These are phyloP conservation scores for Euschistus heros DNA, from an alignment of 1,140 invertebrate species.

Conservation along the genomic window DNA sequence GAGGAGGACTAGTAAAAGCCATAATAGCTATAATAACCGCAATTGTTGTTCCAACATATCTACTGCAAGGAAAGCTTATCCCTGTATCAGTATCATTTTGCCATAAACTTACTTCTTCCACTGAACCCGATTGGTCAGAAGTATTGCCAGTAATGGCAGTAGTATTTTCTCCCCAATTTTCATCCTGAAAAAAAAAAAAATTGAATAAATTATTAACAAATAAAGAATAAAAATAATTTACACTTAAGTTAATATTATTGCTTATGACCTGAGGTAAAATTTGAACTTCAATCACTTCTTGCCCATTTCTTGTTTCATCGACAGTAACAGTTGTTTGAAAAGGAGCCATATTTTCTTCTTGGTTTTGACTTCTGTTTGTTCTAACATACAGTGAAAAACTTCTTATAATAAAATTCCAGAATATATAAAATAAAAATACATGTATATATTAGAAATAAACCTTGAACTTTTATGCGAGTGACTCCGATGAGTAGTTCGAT, in stretches of 20 bases:
- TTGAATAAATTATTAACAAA: neutral
- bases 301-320: constrained; percentile 54
- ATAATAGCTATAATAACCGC: constrained; percentile 63
- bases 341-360: constrained; percentile 52
- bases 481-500: constrained; percentile 38
- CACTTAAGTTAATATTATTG: neutral
- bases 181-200: constrained; percentile 54
- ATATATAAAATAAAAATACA: neutral
- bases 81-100: constrained; percentile 62
- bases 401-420: neutral
- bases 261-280: constrained; percentile 57
- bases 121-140: constrained; percentile 85
- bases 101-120: constrained; percentile 74
- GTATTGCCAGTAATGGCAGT: constrained; percentile 95
- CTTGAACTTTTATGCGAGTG: constrained; percentile 39
- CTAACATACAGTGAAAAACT: neutral
- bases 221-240: neutral
- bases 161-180: constrained; percentile 97
- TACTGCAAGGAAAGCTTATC: constrained; percentile 60
- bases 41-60: constrained; percentile 66
- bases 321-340: constrained; percentile 71
- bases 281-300: constrained; percentile 83
- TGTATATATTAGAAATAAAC: constrained; percentile 27
- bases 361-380: constrained; percentile 26
- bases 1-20: constrained; percentile 82